Evolutionary conservation across 2,888 invertebrate species (phyloP).

Genomic region (Acanthosepion lycidas): DNA sequence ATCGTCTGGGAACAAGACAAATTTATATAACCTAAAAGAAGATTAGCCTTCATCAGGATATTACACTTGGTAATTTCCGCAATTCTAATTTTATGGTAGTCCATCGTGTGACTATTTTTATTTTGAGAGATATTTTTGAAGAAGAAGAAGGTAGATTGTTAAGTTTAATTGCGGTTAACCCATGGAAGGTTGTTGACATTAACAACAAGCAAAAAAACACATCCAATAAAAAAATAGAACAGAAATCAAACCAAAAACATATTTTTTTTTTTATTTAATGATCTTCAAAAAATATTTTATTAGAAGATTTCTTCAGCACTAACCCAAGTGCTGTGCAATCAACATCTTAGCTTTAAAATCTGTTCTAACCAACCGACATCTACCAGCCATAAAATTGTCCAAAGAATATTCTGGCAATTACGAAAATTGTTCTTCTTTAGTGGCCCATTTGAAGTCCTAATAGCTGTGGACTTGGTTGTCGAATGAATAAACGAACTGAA

Average conservation of each 20-base stretch:
- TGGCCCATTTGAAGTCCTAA: not conserved
- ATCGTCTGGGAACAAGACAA: not conserved
- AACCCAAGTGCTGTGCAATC: not conserved
- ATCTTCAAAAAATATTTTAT: not conserved
- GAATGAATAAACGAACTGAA: conserved; percentile 20
- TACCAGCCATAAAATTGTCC: conserved; percentile 21
- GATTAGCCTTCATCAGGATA: not conserved
- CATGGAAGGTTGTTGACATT: not conserved
- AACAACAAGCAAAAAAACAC: not conserved
- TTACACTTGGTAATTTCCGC: not conserved
- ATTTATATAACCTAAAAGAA: not conserved
- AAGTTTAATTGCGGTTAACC: too few relatives aligned
- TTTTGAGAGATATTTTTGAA: too few relatives aligned
- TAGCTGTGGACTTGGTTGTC: not conserved
- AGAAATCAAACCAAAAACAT: too few relatives aligned
- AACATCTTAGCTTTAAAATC: not conserved
- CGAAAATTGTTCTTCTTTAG: conserved; percentile 9
- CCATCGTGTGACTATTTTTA: too few relatives aligned
- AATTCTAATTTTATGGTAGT: not conserved
- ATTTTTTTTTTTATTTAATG: not conserved
- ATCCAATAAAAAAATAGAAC: not conserved
- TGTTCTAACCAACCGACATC: not conserved
- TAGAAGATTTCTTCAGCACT: not conserved
- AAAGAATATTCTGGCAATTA: not conserved
- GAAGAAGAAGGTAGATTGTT: not conserved